Evolutionary conservation across 2,888 invertebrate species (phyloP), one percentile per base, ranked within the genome.

Genomic region (Nysson spinosus): DNA sequence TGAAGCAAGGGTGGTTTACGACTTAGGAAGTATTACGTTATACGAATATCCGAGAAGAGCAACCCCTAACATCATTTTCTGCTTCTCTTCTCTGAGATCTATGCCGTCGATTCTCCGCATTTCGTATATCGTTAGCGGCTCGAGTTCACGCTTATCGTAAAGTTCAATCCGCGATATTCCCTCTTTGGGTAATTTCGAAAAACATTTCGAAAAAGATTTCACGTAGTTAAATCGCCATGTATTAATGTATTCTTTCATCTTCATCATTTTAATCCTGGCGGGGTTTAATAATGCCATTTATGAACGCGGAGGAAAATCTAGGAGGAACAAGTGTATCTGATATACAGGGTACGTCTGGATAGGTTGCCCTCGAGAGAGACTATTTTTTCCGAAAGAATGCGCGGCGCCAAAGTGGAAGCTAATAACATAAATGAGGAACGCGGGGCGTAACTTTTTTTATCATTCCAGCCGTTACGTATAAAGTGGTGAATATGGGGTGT

Each of bases 11-110:
- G 61, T 61, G 65, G 63, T 79, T 81, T 79, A 81, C 69, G 81
- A 79, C 78, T 73, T 72, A 51, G 55, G 58, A 71, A 77, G 75
- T 72, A 79, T 73, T 67, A 77, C 71, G 72, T 73, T 69, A 62
- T 52, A 46, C 69, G 57, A 69, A 51, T 68, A 54, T 55, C 39
- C 61, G 32, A 39, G 22, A n/a, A n/a, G n/a, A n/a, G 46, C 52
- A 52, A 51, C 46, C 47, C 24, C 9, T 37, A 19, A 28, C 11
- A 4, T 24, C 40, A 14, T 24, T 12, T 7, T 11, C 22, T 7
- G n/a, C 51, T 51, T 35, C 20, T 17, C 14, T 12, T 3, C 12
- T 12, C 32, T 3, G 40, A 35, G 26, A 6, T 19, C 42, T 6
- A 30, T 43, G 37, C 47, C 46, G 32, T 19, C 30, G 12, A 9